Evolutionary conservation across 2,888 invertebrate genomes (phyloP), one percentile per base, ranked within the genome.

Genomic region (Andrena chrysosceles): DNA sequence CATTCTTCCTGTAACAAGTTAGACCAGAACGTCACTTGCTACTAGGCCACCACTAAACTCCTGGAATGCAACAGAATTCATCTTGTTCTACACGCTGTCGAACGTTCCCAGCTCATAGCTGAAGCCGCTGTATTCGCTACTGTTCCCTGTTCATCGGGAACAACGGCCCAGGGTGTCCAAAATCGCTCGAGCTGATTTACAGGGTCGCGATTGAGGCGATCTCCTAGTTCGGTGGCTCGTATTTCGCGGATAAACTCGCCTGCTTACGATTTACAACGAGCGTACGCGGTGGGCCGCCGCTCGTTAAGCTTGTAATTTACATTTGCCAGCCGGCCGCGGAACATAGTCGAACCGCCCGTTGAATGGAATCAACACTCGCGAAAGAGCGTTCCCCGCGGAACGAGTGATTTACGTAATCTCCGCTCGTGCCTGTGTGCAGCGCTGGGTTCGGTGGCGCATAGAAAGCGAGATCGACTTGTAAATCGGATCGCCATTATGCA

Each of bases 401-500:
- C 70, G 84, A 33, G 66, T 81, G 87, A 87, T 86, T 87, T 85
- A 85, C 78, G 76, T 76, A 82, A 86, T 68, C 52, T 23, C 8
- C 35, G 8, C 63, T 54, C 20, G 48, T 62, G 64, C 69, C 70
- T 60, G 48, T 60, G 52, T 20, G 16, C 49, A 33, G 20, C 56
- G 23, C 8, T 29, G 31, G 69, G 56, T 54, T 26, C 60, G 42
- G 64, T 60, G 29, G 54, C 26, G 63, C 54, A 64, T 76, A 68
- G 83, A 83, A 71, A 84, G 78, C 74, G 75, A 75, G 62, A 78
- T 81, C 73, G 73, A 62, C 71, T 80, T 79, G 87, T 82, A 73
- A 86, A 87, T 85, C 87, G 78, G 77, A 63, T 67, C 80, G 73
- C 73, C 85, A 86, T 86, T 87, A 86, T 77, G 75, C 73, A 77